Conservation (phyloP, 2,888 invertebrate species). For the Leucophenga montana region DNA sequence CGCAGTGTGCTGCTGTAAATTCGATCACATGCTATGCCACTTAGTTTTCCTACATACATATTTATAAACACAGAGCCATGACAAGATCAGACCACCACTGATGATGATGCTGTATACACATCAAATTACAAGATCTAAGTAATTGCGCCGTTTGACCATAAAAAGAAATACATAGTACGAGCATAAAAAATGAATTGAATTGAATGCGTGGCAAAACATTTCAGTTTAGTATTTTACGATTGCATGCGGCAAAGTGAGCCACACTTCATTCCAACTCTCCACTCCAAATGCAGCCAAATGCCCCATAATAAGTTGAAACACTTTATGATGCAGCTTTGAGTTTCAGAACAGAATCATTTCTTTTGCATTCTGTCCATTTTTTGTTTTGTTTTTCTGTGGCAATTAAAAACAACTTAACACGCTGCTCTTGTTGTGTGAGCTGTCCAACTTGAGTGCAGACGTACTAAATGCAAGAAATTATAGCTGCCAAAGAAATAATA, state of each 20-base stretch:
- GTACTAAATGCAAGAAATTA: slow-evolving; percentile 14
- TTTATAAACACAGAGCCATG: too few species aligned
- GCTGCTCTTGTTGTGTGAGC: not conserved
- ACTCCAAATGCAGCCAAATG: not conserved
- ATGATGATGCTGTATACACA: too few species aligned
- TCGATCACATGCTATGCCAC: slow-evolving; percentile 32
- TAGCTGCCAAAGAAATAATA: not conserved
- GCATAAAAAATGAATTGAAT: not conserved
- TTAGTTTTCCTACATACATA: slow-evolving; percentile 33
- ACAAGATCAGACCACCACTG: too few species aligned
- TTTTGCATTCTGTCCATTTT: not conserved
- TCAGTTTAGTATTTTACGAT: slow-evolving; percentile 13
- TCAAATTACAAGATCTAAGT: too few species aligned
- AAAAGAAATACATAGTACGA: not conserved
- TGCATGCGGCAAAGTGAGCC: not conserved
- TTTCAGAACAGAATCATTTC: not conserved
- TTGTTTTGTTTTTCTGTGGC: slow-evolving; percentile 15
- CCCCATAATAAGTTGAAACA: not conserved
- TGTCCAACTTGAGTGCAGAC: slow-evolving; percentile 13
- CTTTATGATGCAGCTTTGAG: not conserved
- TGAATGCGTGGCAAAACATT: slow-evolving; percentile 5
- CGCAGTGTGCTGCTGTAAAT: not conserved
- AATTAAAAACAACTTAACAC: slow-evolving; percentile 26
- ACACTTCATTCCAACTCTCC: too few species aligned
- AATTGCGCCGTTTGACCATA: too few species aligned